Percentiles rank a stretch among this genome's conserved stretches.
Conservation (phyloP, 2,888 invertebrate species). For the Cephus nigrinus region DNA sequence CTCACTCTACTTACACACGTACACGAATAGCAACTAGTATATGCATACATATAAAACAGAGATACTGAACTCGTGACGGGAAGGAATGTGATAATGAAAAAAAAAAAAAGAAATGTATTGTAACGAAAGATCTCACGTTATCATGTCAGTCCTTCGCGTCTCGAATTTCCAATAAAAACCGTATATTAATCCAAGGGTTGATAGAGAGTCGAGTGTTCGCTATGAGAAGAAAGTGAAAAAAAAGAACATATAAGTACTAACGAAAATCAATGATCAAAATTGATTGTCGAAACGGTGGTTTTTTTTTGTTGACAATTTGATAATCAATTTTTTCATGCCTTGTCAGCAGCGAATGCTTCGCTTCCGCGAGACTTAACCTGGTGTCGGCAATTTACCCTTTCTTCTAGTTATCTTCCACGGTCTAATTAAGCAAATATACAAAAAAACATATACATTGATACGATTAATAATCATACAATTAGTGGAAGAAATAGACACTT, state of each 20-base stretch:
- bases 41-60: background rate
- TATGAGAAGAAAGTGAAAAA: background rate
- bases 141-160: background rate
- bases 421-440: background rate
- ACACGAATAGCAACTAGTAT: background rate
- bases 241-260: background rate
- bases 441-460: background rate
- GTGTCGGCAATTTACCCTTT: slow-evolving; percentile 32
- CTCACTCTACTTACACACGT: background rate
- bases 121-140: background rate
- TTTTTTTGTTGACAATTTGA: background rate
- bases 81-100: background rate
- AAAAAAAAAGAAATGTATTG: background rate
- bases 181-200: background rate
- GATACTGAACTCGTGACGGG: background rate
- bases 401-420: background rate
- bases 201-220: background rate
- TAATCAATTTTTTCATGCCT: background rate
- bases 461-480: background rate
- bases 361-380: slow-evolving; percentile 26
- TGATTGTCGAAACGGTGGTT: background rate
- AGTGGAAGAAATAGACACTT: background rate
- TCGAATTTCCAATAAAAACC: background rate
- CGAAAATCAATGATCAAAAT: background rate
- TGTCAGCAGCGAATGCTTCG: background rate